Evolutionary conservation across 2,888 invertebrate genomes (phyloP).

Genomic region (Metacarcinus magister): DNA sequence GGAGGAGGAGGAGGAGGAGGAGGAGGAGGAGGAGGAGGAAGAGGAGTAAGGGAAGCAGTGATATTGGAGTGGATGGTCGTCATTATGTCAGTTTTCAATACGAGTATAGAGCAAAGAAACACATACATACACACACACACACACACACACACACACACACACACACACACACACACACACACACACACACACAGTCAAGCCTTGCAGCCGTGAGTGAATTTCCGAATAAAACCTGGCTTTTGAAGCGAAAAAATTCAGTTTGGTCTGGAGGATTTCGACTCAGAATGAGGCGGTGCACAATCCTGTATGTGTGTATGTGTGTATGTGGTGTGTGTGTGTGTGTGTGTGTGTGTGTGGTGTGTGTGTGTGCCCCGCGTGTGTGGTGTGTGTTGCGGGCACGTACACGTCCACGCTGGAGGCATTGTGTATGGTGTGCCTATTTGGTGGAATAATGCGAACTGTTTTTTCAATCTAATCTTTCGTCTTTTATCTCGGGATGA

Average conservation of each 20-base stretch:
- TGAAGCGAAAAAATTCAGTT: neutral
- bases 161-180: slow-evolving; percentile 39
- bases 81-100: neutral
- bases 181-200: slow-evolving; percentile 15
- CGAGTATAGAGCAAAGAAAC: neutral
- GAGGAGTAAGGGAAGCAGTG: neutral
- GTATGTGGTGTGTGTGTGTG: slow-evolving; percentile 45
- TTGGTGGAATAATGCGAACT: neutral
- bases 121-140: slow-evolving; percentile 28
- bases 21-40: slow-evolving; percentile 4
- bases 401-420: too few relatives aligned
- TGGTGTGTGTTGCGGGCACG: neutral
- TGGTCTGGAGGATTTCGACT: neutral
- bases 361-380: too few relatives aligned
- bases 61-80: neutral
- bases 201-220: neutral
- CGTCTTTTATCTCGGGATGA: neutral
- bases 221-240: neutral
- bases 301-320: neutral
- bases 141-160: slow-evolving; percentile 54
- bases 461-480: neutral
- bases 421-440: neutral
- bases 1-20: too few relatives aligned
- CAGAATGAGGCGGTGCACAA: neutral
- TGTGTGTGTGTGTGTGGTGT: slow-evolving; percentile 1